These are phyloP conservation scores for Sardina pilchardus DNA, from an alignment of 2,113 vertebrate species.

Conservation along the genomic window DNA sequence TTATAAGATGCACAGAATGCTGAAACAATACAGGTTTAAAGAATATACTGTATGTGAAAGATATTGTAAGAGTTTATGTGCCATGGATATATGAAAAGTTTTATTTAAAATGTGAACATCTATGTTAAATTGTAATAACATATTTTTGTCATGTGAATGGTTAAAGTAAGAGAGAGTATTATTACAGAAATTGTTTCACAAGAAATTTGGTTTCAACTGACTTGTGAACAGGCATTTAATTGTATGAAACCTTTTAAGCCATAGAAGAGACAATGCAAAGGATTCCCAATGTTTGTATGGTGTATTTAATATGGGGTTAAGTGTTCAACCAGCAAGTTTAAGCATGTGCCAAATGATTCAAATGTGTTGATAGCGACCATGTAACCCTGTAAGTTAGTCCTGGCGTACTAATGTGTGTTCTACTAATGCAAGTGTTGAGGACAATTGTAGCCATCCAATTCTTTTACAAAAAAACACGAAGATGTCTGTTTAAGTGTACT, in stretches of 20 bases:
- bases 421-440: neutral
- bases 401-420: neutral
- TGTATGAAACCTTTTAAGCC: neutral
- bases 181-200: neutral
- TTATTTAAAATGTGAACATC: neutral
- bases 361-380: conserved; percentile 18
- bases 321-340: neutral
- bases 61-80: neutral
- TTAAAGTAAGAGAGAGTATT: neutral
- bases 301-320: neutral
- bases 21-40: neutral
- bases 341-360: conserved; percentile 13
- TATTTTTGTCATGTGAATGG: neutral
- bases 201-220: neutral
- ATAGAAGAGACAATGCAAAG: neutral
- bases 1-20: neutral
- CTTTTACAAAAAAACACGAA: neutral
- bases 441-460: neutral
- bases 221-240: neutral
- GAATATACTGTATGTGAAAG: neutral
- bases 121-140: neutral
- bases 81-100: neutral
- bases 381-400: conserved; percentile 18
- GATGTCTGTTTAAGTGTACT: neutral
- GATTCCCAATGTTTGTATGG: neutral